Base-by-base conservation (phyloP, 1,140 invertebrate species). In the Vanessa tameamea region DNA sequence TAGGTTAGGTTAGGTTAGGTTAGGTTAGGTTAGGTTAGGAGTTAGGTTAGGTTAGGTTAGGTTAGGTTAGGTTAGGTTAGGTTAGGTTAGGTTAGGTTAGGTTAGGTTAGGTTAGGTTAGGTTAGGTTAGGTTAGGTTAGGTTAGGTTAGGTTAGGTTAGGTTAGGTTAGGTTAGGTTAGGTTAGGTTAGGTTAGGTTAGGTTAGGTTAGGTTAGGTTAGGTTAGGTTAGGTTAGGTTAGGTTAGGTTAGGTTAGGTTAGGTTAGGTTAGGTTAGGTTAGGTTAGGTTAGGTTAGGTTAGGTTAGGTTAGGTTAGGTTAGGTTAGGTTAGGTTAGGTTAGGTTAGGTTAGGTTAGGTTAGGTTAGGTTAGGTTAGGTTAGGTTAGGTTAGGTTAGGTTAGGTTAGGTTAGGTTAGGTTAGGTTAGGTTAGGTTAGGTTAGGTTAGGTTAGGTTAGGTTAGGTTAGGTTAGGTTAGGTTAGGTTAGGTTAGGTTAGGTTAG, bases 71-170 rank as follows among this genome's bases (percentile, higher is more conserved):
- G 76, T 78, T 78, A 75, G 75, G 75, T 76, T 72, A 76, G 75
- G 75, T 76, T 76, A 76, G 75, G 75, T 76, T 76, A 72, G 75
- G 77, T 78, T 78, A 78, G 76, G 76, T 78, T 78, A 78, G 76
- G 76, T 78, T 78, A 78, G n/a, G 76, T 77, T 77, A 75, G 76
- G 77, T 78, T 78, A 78, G 73, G n/a, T n/a, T 78, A 78, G 76
- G 76, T 78, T 78, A 75, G 76, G 72, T 78, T 78, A 75, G 76
- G 76, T 74, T 78, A 78, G 76, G 76, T 78, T 78, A 75, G 76
- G 76, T 78, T 75, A 72, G 76, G 76, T 73, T 78, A 74, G 76
- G 76, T 78, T 78, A 78, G 76, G 72, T 78, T 75, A 75, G 76
- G 76, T 78, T 78, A 75, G 72, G 76, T 72, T 78, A 72, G 76